Evolutionary conservation across 2,113 vertebrate genomes (phyloP).

Genomic region (Bubo blakistoni): DNA sequence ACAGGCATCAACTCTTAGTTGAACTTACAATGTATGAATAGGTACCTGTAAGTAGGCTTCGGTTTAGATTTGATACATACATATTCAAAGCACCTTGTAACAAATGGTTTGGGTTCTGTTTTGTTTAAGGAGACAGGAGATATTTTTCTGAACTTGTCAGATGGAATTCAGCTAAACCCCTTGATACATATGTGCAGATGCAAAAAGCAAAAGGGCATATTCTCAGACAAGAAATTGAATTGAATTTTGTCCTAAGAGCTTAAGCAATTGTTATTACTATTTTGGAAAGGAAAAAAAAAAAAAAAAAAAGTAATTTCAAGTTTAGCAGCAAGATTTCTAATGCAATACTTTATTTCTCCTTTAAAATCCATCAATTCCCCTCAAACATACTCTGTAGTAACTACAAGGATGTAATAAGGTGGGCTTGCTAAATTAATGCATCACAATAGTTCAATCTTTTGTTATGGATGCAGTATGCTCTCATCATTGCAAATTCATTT

Average conservation of each 20-base stretch:
- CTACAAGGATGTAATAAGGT: background rate
- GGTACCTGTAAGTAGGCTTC: background rate
- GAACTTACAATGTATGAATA: background rate
- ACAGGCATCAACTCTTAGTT: background rate
- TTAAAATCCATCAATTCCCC: background rate
- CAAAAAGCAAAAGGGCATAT: background rate
- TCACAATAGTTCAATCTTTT: background rate
- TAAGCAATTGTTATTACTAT: background rate
- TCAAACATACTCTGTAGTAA: background rate
- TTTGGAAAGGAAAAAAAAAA: background rate
- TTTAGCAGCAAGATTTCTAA: background rate
- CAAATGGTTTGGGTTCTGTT: background rate
- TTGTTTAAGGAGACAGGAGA: background rate
- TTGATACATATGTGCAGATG: background rate
- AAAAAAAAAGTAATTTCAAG: background rate
- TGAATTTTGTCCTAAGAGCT: background rate
- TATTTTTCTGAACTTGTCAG: background rate
- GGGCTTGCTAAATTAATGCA: background rate
- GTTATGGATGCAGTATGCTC: background rate
- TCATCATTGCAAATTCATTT: background rate
- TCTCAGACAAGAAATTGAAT: background rate
- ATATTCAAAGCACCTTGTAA: background rate
- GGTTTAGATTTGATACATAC: background rate
- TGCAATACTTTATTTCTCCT: background rate
- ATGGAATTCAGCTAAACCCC: background rate